Evolutionary conservation across 1,140 invertebrate species (phyloP), one percentile per base, ranked within the genome.

Genomic region (Drosophila sulfurigaster): DNA sequence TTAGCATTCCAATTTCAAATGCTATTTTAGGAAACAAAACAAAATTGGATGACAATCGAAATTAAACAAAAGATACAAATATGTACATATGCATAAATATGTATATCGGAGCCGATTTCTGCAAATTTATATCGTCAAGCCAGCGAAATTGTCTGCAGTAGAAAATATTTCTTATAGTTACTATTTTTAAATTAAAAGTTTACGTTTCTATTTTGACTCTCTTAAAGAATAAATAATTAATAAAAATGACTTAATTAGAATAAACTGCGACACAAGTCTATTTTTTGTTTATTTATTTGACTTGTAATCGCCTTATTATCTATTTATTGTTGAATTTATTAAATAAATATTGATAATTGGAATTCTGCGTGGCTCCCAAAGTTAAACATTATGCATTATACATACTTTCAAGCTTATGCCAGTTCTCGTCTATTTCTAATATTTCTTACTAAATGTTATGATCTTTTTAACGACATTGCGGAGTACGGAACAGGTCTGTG

Each of bases 371-470:
- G 11, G 13, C 41, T 43, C 3, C 41, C 38, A 41, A 43, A 43
- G 11, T 13, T 43, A n/a, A 43, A 13, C n/a, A 43, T 13, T 43
- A 43, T 13, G 11, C 11, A 43, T 13, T 43, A 43, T 5, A 13
- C 41, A 43, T 13, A n/a, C n/a, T 43, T n/a, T 13, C 3, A 43
- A 43, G 5, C 11, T 13, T 43, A 13, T 43, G 8, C 2, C 11
- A 41, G 38, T 41, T 41, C 3, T n/a, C 3, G 41, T 5, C 13
- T n/a, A 13, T 43, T 43, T n/a, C 41, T 43, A 13, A 43, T 43
- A 43, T 43, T 41, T 43, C 41, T 43, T 13, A 43, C 41, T 43
- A 43, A 43, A 43, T 43, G 41, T 43, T 43, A 43, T 43, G 41
- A 43, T 43, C 3, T 43, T 52, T 5, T 52, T 52, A 30, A 32